Evolutionary conservation across 1,140 invertebrate species (phyloP), one percentile per base, ranked within the genome.

Genomic region (Halesus radiatus): DNA sequence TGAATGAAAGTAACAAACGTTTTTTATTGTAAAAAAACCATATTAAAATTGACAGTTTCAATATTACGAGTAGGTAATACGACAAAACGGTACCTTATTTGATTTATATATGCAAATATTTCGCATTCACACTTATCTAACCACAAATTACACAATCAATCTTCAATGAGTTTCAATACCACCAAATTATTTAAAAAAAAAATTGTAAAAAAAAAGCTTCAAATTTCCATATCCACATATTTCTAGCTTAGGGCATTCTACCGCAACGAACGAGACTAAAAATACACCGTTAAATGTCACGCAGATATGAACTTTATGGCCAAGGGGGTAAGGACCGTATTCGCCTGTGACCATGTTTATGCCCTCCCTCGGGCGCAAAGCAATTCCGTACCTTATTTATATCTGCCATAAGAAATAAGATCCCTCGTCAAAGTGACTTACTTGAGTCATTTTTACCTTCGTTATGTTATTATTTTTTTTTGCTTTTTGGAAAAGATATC

Each of bases 281-380:
- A 16, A 50, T 20, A 16, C 7, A 50, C 50, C 26, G 18, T 76
- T 58, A 58, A 76, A 76, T 68, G 62, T 70, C 76, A 78, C 50
- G 62, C 23, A 70, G 37, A 68, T 78, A 62, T 78, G 26, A 37
- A 29, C 76, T 70, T 78, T 78, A 78, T 45, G 23, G 20, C 76
- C 50, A 22, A 22, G 62, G 13, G 22, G 62, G 54, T 70, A 68
- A 70, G 56, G 50, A 54, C 60, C 26, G 68, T 78, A 68, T 68
- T 78, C 22, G 16, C 26, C 8, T 60, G 58, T 23, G 22, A 22
- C 20, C 37, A 45, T 22, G 6, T 20, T 60, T 60, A 60, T 23
- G 16, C 20, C 13, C 20, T 66, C 22, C 26, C 26, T n/a, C 62
- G 8, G 20, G 23, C 56, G 23, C 18, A 60, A 60, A 72, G 68